These are phyloP conservation scores for Perizoma affinitatum DNA, from an alignment of 2,888 invertebrate species.

Conservation along the genomic window DNA sequence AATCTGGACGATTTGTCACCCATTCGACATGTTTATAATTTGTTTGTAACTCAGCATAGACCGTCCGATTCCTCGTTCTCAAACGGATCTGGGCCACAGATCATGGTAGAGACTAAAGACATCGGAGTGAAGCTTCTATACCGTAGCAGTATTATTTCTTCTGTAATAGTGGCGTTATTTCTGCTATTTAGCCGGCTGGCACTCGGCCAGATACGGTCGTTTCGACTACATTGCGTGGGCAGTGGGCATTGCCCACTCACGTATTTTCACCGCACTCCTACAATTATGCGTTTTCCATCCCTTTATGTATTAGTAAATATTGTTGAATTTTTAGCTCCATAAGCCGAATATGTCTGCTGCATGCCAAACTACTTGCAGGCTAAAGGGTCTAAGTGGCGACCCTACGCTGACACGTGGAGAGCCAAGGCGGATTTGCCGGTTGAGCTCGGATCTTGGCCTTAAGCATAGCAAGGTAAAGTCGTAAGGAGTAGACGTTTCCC, in stretches of 20 bases:
- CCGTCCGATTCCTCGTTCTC: too few relatives aligned
- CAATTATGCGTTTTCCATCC: slow-evolving; percentile 38
- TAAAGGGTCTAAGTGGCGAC: too few relatives aligned
- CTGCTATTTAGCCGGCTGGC: slow-evolving; percentile 77
- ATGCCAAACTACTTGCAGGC: background rate
- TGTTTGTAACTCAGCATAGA: too few relatives aligned
- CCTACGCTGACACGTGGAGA: too few relatives aligned
- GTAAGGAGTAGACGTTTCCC: too few relatives aligned
- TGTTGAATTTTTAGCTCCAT: background rate
- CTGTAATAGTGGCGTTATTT: slow-evolving; percentile 68
- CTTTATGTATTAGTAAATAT: slow-evolving; percentile 22
- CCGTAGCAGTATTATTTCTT: slow-evolving; percentile 8
- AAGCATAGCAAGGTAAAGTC: too few relatives aligned
- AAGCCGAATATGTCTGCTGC: too few relatives aligned
- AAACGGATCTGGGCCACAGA: too few relatives aligned
- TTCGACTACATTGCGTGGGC: slow-evolving; percentile 65
- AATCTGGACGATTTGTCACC: too few relatives aligned
- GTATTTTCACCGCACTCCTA: slow-evolving; percentile 51
- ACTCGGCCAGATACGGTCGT: slow-evolving; percentile 70
- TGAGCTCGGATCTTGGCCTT: too few relatives aligned
- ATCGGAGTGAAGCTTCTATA: slow-evolving; percentile 4
- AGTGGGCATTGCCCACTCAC: slow-evolving; percentile 70
- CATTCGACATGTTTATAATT: too few relatives aligned
- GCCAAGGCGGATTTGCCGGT: too few relatives aligned
- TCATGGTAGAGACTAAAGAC: background rate